Conservation (phyloP, 2,113 vertebrate species). For the Pollachius pollachius region DNA sequence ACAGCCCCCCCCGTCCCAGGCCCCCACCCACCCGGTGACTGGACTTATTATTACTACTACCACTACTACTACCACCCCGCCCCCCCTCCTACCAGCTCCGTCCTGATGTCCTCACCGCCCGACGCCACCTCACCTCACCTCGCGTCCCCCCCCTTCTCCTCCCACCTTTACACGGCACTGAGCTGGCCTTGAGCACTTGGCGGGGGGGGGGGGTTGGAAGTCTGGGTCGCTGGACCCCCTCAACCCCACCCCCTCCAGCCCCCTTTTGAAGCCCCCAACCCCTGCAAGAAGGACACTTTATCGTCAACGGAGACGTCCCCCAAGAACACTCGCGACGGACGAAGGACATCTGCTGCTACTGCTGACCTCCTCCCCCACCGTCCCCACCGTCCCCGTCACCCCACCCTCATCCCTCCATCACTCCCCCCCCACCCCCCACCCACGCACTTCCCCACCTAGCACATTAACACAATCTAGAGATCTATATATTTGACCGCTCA, state of each 20-base stretch:
- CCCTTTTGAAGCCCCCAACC: background rate
- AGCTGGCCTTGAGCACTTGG: constrained; percentile 29
- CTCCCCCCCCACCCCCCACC: too few relatives aligned
- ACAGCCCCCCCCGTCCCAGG: constrained; percentile 46
- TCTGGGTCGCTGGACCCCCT: constrained; percentile 26
- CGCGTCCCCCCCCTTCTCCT: constrained; percentile 1
- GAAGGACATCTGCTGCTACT: constrained; percentile 45
- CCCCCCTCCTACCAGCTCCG: background rate
- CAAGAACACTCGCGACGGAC: constrained; percentile 43
- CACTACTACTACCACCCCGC: too few relatives aligned
- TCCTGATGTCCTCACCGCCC: too few relatives aligned
- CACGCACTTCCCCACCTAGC: constrained; percentile 32
- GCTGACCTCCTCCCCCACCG: constrained; percentile 24
- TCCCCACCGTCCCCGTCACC: background rate
- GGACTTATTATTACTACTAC: constrained; percentile 57
- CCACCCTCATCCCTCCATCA: background rate
- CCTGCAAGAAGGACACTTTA: constrained; percentile 50
- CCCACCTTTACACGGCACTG: constrained; percentile 40
- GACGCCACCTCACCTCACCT: too few relatives aligned
- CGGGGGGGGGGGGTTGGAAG: constrained; percentile 28
- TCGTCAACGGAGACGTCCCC: constrained; percentile 43
- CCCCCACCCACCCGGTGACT: constrained; percentile 19
- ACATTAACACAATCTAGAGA: constrained; percentile 60
- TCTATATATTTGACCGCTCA: constrained; percentile 51
- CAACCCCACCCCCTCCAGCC: background rate